Percentiles rank a stretch among this genome's conserved stretches.
These are phyloP conservation scores for Lapara coniferarum DNA, from an alignment of 2,888 invertebrate species.

Conservation along the genomic window DNA sequence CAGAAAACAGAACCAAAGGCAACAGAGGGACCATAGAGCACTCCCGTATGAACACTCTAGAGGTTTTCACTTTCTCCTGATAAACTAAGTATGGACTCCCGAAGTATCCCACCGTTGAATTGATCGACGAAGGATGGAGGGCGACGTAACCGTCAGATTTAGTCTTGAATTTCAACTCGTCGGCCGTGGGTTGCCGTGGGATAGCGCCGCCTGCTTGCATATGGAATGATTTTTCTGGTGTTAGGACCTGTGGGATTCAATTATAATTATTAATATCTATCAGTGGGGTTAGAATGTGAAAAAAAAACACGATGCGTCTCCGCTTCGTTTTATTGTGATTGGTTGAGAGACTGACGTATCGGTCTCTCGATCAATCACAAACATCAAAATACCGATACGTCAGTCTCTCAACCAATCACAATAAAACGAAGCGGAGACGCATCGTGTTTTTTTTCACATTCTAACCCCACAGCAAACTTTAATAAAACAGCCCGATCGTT, in stretches of 20 bases:
- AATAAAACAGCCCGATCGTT: no score
- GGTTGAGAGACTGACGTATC: no score
- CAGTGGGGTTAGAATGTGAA: no score
- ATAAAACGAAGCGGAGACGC: no score
- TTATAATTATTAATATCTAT: no score
- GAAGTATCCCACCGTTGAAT: slow-evolving; percentile 86
- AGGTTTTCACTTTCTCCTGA: slow-evolving; percentile 93
- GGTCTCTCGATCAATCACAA: no score
- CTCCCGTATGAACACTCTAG: slow-evolving; percentile 90
- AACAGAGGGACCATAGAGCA: slow-evolving; percentile 91
- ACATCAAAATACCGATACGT: no score
- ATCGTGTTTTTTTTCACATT: no score
- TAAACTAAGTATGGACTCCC: slow-evolving; percentile 90
- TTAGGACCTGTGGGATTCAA: slow-evolving; percentile 78
- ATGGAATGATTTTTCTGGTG: slow-evolving; percentile 90
- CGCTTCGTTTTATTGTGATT: no score
- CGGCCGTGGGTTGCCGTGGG: slow-evolving; percentile 87
- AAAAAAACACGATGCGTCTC: no score
- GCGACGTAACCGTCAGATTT: slow-evolving; percentile 88
- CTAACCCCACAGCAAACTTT: no score
- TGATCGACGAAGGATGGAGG: slow-evolving; percentile 91
- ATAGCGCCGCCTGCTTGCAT: slow-evolving; percentile 89
- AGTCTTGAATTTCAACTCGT: slow-evolving; percentile 89
- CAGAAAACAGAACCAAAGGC: slow-evolving; percentile 87
- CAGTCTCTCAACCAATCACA: no score